phyloP scores from a whole-genome alignment of 2,113 vertebrate genomes.

The Podarcis muralis region DNA sequence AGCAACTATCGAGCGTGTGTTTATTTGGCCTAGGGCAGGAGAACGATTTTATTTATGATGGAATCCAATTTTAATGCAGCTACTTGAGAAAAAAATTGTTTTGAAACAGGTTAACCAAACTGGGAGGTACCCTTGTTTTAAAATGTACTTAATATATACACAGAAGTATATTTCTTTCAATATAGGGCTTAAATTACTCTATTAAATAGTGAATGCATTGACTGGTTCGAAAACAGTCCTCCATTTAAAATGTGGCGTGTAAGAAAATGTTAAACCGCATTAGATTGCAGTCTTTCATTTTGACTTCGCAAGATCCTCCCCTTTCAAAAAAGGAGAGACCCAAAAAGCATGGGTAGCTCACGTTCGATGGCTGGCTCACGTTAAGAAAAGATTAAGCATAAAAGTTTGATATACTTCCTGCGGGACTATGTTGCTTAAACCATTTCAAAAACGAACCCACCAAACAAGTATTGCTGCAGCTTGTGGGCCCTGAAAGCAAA shows the following conservation, averaged over 20 bases:
- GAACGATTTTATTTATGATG: conserved; percentile 5
- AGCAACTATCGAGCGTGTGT: not conserved
- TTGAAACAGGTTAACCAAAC: not conserved
- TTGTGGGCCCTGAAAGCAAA: conserved; percentile 1
- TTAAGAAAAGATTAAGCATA: conserved; percentile 35
- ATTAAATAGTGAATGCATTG: conserved; percentile 58
- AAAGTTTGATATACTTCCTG: conserved; percentile 19
- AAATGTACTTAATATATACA: not conserved
- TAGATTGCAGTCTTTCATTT: conserved; percentile 57
- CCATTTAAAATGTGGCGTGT: conserved; percentile 50
- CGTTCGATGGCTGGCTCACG: not conserved
- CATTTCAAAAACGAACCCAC: not conserved
- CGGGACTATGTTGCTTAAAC: not conserved
- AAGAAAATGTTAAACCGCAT: conserved; percentile 65
- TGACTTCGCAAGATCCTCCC: conserved; percentile 47
- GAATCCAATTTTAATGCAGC: conserved; percentile 14
- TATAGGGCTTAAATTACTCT: conserved; percentile 63
- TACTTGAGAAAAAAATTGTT: not conserved
- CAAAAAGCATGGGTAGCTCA: not conserved
- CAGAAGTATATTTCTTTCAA: not conserved
- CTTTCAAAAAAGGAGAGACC: conserved; percentile 7
- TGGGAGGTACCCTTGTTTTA: not conserved
- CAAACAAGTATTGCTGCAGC: not conserved
- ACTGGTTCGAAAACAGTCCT: conserved; percentile 68
- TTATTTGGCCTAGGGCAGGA: not conserved